These are phyloP conservation scores for Hassar affinis DNA, from an alignment of 2,113 vertebrate genomes.

Conservation along the genomic window DNA sequence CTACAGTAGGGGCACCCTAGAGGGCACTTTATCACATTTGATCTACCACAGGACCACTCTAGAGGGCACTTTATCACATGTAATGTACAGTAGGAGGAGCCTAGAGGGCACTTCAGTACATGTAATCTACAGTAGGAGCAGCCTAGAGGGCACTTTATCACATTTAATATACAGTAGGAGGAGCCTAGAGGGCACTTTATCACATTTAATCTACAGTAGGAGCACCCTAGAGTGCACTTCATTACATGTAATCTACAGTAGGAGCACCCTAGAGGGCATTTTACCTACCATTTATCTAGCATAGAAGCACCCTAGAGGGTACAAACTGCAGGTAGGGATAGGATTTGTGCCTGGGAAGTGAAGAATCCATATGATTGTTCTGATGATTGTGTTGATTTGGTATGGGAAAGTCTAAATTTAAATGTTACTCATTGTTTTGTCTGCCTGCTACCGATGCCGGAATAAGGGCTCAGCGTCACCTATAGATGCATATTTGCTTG, in stretches of 20 bases:
- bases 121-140: too few relatives aligned
- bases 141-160: not conserved
- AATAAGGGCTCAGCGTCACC: not conserved
- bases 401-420: not conserved
- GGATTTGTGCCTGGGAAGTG: not conserved
- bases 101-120: too few relatives aligned
- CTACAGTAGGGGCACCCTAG: not conserved
- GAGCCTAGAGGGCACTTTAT: not conserved
- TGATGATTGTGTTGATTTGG: not conserved
- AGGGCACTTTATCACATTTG: not conserved
- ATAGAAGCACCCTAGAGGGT: not conserved
- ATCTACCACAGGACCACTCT: too few relatives aligned
- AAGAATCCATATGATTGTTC: not conserved
- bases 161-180: not conserved
- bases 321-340: not conserved
- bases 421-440: not conserved
- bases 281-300: not conserved
- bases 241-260: not conserved
- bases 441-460: not conserved
- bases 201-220: not conserved
- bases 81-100: too few relatives aligned
- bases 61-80: too few relatives aligned
- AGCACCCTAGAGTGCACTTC: not conserved
- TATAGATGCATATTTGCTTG: not conserved
- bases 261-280: not conserved